Base-by-base conservation (phyloP, 2,797 vertebrate genomes). In the Enteromius paludinosus region DNA sequence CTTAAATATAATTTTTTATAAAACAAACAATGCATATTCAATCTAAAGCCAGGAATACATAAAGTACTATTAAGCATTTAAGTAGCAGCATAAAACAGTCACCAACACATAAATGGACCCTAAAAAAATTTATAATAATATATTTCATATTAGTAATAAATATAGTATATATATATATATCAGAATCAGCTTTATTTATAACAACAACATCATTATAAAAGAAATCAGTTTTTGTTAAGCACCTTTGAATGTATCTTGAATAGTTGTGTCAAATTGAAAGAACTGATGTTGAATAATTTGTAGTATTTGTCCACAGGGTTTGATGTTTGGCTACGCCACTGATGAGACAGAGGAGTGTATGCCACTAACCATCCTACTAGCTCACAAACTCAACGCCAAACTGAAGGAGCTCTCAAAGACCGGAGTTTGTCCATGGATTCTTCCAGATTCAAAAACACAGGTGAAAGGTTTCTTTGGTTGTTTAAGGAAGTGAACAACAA, bases 301-400 rank as follows among this genome's bases (percentile, higher is more conserved):
- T 52, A 17, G 9, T 69, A 17, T 23, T 17, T 82, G 9, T 49
- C 20, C n/a, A 20, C 86, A 95, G 95, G 93, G 94, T 78, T 82
- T 96, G 81, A 96, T 96, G 93, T 96, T 96, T 73, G 95, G 94
- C 52, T 96, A 94, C 56, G 95, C 94, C 74, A 95, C 90, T 0
- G 93, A 95, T 78, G 94, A 96, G 90, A 96, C 94, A 0, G 92
- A 95, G n/a, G 95, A 95, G 89, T 95, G 91, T 30, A 95, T 95
- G 93, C 93, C 94, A 0, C 62, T 95, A 80, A 95, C 93, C 73
- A 59, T 96, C 79, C 84, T 95, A 0, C 64, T 96, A 84, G 94
- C 93, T 38, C 94, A 96, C 77, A 94, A 92, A 80, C 90, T 95
- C 77, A 92, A 91, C 85, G 75, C 86, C 70, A 93, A 86, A 86